Conservation (phyloP, 53 echinoderm and acorn worm genomes). For the Patiria pectinifera region DNA sequence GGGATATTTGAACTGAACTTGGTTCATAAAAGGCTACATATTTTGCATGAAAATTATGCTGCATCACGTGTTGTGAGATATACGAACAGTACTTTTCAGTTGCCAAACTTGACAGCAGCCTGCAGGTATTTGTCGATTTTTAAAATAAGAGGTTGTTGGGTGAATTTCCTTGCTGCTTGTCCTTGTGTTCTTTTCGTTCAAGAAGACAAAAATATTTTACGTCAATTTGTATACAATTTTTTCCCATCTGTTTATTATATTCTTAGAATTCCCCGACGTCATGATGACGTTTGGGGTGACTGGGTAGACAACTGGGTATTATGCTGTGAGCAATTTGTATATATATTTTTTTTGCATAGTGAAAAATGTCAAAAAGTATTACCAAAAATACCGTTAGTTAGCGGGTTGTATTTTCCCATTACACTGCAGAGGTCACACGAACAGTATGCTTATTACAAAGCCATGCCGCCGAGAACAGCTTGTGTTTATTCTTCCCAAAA, state of each 20-base stretch:
- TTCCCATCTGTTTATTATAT: neutral
- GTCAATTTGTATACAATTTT: neutral
- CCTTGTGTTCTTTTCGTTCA: neutral
- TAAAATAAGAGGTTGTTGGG: neutral
- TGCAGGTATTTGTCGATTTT: neutral
- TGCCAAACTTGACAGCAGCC: neutral
- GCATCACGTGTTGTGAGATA: neutral
- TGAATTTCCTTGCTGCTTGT: neutral
- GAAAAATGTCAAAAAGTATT: neutral
- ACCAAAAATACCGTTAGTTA: neutral
- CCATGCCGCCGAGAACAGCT: no score
- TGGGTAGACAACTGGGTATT: slow-evolving; percentile 1
- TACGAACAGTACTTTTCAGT: neutral
- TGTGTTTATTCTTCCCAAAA: neutral
- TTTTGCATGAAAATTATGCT: neutral
- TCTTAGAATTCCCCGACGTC: neutral
- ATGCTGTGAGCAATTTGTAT: neutral
- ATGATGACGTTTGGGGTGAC: neutral
- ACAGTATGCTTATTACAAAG: no score
- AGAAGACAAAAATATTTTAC: neutral
- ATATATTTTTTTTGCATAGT: neutral
- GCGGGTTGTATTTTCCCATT: neutral
- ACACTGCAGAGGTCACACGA: neutral
- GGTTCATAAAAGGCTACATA: neutral
- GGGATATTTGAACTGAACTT: neutral